Evolutionary conservation across 2,888 invertebrate species (phyloP), one percentile per base, ranked within the genome.

Genomic region (Agonopterix arenella): DNA sequence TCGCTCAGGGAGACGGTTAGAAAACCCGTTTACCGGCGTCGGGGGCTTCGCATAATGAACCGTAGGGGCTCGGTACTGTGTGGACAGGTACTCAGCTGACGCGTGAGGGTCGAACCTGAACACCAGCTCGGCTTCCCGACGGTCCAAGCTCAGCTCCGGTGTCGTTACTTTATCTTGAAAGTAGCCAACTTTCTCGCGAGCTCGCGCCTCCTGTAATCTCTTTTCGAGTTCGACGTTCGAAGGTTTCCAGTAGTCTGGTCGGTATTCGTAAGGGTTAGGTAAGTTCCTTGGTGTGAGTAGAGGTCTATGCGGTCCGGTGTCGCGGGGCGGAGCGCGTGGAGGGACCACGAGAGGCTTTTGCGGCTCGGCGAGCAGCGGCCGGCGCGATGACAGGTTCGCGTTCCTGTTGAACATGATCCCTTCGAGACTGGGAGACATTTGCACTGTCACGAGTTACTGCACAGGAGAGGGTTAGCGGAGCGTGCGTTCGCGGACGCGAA

Each of bases 371-470:
- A 89, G 77, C 72, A 89, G 72, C 68, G 88, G 89, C 68, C 86
- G 83, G 55, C 89, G 83, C 70, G 84, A 83, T 58, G 89, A 89
- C 74, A 88, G 74, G 68, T 83, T 84, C 61, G 82, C 74, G 74
- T 77, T 84, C 81, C 89, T 80, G 73, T 88, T 89, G 68, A 89
- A 89, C 89, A 89, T 89, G 73, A 81, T 84, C 65, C 82, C 88
- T 73, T 89, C 89, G 64, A 89, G 71, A 56, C 88, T 89, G 64
- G 88, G 89, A 80, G 89, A 86, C 89, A 89, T 89, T 81, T 70
- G 85, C 74, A 74, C 84, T 73, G 84, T 86, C 83, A 86, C 78
- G 66, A 80, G 52, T 65, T 61, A 62, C 62, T 64, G 61, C 73
- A 66, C 61, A 66, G 54, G 65, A 66, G 62, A 60, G 56, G 65